Evolutionary conservation across 2,888 invertebrate species (phyloP).

Genomic region (Malacosoma neustria): DNA sequence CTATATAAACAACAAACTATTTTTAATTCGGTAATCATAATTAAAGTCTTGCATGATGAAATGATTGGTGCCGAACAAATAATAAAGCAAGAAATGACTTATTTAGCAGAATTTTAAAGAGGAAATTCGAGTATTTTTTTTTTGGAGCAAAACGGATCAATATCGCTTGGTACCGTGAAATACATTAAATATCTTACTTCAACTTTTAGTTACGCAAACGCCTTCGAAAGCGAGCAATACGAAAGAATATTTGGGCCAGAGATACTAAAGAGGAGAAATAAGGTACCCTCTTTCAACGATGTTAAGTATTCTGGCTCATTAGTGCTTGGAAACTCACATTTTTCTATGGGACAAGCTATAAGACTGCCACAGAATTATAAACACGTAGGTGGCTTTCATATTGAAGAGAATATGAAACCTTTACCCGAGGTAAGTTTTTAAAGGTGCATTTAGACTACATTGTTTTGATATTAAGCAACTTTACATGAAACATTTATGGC

Average conservation of each 20-base stretch:
- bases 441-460: not conserved
- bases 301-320: constrained; percentile 11
- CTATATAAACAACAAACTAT: too few species aligned
- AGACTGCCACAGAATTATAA: constrained; percentile 13
- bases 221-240: constrained; percentile 1
- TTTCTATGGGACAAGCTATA: constrained; percentile 8
- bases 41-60: too few species aligned
- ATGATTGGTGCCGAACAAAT: too few species aligned
- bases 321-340: constrained; percentile 10
- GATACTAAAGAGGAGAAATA: constrained; percentile 7
- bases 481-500: too few species aligned
- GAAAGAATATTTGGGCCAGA: constrained; percentile 6
- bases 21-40: too few species aligned
- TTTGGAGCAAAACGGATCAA: too few species aligned
- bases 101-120: too few species aligned
- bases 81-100: too few species aligned
- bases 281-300: constrained; percentile 11
- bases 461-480: too few species aligned
- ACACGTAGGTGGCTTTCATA: constrained; percentile 19
- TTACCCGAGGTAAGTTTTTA: constrained; percentile 16
- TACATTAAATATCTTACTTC: too few species aligned
- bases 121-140: too few species aligned
- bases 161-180: too few species aligned
- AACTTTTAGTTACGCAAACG: constrained; percentile 1
- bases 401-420: constrained; percentile 13